Evolutionary conservation across 1,140 invertebrate species (phyloP).

Genomic region (Kradibia gibbosae): DNA sequence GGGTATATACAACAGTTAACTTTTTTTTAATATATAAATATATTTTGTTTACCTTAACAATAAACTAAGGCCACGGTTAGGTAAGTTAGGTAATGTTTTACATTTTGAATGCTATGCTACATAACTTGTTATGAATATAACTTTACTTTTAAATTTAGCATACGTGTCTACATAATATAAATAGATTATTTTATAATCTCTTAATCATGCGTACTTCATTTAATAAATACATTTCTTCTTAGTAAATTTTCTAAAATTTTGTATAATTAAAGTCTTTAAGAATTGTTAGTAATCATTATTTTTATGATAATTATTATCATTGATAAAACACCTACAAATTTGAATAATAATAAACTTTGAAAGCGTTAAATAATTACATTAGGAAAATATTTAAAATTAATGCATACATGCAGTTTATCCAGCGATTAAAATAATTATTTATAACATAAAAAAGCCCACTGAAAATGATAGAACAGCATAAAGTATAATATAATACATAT

Average conservation of each 20-base stretch:
- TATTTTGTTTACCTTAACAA: no score
- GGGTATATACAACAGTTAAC: background rate
- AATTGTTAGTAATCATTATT: background rate
- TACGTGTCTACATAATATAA: background rate
- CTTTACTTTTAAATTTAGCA: background rate
- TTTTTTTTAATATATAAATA: no score
- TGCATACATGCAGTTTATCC: background rate
- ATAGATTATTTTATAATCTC: background rate
- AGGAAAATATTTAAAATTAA: background rate
- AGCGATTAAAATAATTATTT: background rate
- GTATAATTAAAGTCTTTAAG: background rate
- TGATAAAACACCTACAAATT: background rate
- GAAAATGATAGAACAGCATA: background rate
- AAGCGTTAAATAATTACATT: background rate
- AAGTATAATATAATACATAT: background rate
- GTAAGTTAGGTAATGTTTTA: background rate
- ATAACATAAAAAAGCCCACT: background rate
- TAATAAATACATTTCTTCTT: background rate
- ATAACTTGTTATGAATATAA: background rate
- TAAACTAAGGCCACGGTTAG: no score
- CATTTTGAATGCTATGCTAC: background rate
- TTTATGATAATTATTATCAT: background rate
- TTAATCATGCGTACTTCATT: background rate
- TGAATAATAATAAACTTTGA: background rate
- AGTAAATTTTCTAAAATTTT: background rate